These are phyloP conservation scores for Isaurus tuberculatus DNA, from an alignment of 92 coral and sea anemone genomes.

Conservation along the genomic window DNA sequence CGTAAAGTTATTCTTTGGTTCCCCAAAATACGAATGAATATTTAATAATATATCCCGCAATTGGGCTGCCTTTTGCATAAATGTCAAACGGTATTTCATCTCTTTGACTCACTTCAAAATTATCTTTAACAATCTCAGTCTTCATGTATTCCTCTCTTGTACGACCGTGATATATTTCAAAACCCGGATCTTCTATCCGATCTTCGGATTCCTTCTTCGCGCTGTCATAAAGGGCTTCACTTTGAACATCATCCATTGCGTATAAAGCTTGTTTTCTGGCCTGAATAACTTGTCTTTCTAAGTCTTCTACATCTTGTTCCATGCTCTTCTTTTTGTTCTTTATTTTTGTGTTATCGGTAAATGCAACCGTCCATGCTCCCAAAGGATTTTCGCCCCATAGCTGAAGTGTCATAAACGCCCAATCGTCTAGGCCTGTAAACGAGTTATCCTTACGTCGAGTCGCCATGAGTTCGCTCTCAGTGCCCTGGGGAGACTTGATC, in stretches of 20 bases:
- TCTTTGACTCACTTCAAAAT: constrained; percentile 30
- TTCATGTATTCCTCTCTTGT: constrained; percentile 76
- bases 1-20: constrained; percentile 15
- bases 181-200: too few species aligned
- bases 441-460: constrained; percentile 72
- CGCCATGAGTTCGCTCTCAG: constrained; percentile 55
- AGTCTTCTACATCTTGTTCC: constrained; percentile 47
- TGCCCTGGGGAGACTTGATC: constrained; percentile 66
- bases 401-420: constrained; percentile 80
- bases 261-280: constrained; percentile 41
- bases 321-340: neutral
- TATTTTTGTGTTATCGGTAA: constrained; percentile 28
- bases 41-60: constrained; percentile 49
- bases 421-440: constrained; percentile 58
- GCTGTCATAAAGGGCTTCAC: constrained; percentile 45
- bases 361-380: constrained; percentile 60
- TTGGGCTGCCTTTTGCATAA: constrained; percentile 3
- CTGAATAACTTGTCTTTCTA: constrained; percentile 49
- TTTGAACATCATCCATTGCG: constrained; percentile 24
- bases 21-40: constrained; percentile 61
- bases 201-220: constrained; percentile 46
- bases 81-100: neutral
- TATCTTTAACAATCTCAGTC: neutral
- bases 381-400: constrained; percentile 81
- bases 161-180: constrained; percentile 74